These are phyloP conservation scores for Toxotes lorentzi DNA, from an alignment of 2,797 vertebrate species.

Conservation along the genomic window DNA sequence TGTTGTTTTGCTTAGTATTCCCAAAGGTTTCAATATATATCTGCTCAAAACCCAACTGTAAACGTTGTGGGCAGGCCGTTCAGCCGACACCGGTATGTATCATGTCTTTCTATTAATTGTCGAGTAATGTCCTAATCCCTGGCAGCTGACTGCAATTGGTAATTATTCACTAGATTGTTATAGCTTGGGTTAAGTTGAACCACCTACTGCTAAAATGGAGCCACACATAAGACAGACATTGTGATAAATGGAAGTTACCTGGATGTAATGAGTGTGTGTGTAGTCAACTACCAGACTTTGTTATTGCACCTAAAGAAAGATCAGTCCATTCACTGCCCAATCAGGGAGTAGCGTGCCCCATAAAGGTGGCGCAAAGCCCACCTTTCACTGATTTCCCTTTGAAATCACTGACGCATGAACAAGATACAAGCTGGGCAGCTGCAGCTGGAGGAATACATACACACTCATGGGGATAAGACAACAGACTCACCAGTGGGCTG, in stretches of 20 bases:
- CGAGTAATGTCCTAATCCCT: neutral
- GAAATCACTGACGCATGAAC: conserved; percentile 22
- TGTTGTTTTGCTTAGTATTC: neutral
- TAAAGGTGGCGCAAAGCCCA: neutral
- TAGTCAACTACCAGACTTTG: neutral
- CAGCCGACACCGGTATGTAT: neutral
- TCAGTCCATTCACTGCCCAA: conserved; percentile 18
- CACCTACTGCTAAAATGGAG: neutral
- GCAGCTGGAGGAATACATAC: neutral
- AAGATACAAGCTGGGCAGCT: neutral
- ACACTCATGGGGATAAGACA: neutral
- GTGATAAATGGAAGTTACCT: neutral
- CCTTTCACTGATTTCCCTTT: conserved; percentile 5
- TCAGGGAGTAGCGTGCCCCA: conserved; percentile 6
- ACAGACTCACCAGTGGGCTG: neutral
- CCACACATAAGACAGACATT: neutral
- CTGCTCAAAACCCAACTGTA: neutral
- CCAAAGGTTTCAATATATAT: neutral
- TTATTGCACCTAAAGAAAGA: conserved; percentile 15
- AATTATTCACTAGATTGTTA: neutral
- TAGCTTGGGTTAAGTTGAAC: neutral
- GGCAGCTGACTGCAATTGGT: neutral
- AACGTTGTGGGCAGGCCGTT: neutral
- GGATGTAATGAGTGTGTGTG: neutral
- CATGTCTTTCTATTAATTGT: neutral